A percentile compares a stretch with the other conserved stretches of the same genome.
phyloP scores from a whole-genome alignment of 2,113 vertebrate genomes.

The Entelurus aequoreus region DNA sequence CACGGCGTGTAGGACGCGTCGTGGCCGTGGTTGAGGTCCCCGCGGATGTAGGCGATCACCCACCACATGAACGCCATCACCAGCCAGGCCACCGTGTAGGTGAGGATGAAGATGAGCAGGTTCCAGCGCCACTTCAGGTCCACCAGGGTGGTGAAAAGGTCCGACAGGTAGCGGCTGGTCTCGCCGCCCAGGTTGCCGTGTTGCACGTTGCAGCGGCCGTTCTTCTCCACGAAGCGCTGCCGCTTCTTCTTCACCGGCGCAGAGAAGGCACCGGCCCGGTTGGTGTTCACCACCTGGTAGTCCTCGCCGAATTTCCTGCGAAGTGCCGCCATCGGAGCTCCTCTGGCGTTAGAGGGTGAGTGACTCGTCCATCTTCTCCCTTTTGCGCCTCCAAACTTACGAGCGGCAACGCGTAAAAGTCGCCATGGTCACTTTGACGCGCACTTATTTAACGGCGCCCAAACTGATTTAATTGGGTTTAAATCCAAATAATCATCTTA shows the following conservation, averaged over 20 bases:
- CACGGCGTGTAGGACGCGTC: slow-evolving; percentile 77
- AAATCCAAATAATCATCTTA: not conserved
- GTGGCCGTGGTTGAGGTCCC: slow-evolving; percentile 76
- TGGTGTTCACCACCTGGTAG: slow-evolving; percentile 79
- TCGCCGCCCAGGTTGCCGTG: slow-evolving; percentile 84
- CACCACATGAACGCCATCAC: slow-evolving; percentile 90
- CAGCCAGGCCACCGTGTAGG: slow-evolving; percentile 85
- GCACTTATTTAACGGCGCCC: not conserved
- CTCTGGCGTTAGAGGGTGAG: slow-evolving; percentile 4
- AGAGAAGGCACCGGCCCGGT: slow-evolving; percentile 55
- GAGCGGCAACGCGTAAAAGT: slow-evolving; percentile 66
- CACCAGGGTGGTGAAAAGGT: slow-evolving; percentile 85
- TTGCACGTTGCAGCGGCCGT: slow-evolving; percentile 85
- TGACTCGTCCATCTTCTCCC: slow-evolving; percentile 45
- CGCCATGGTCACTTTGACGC: slow-evolving; percentile 57
- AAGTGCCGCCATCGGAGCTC: slow-evolving; percentile 74
- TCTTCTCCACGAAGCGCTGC: slow-evolving; percentile 86
- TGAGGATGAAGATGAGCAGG: slow-evolving; percentile 83
- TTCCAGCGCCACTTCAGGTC: slow-evolving; percentile 90
- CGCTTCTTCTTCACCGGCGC: slow-evolving; percentile 78
- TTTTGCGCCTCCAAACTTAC: slow-evolving; percentile 28
- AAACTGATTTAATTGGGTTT: not conserved
- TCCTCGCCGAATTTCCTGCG: slow-evolving; percentile 82
- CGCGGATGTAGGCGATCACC: slow-evolving; percentile 83
- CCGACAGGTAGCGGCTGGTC: slow-evolving; percentile 83